These are phyloP conservation scores for Saccostrea cuccullata DNA, from an alignment of 1,140 invertebrate species.

Conservation along the genomic window DNA sequence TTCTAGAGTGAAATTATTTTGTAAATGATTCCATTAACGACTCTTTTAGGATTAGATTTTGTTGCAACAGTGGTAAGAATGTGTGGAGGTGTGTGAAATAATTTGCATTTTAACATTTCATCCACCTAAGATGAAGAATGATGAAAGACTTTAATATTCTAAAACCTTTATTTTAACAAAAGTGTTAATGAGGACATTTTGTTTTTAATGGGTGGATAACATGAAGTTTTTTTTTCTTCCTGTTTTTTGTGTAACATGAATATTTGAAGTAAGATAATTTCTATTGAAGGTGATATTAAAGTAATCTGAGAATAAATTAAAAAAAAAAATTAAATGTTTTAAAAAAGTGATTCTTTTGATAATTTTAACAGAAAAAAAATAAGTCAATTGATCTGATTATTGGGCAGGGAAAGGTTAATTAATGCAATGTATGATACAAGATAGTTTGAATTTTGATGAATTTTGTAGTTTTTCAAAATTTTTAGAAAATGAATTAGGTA, in stretches of 20 bases:
- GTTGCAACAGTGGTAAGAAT: neutral
- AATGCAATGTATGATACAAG: constrained; percentile 18
- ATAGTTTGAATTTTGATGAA: constrained; percentile 39
- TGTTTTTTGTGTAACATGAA: constrained; percentile 18
- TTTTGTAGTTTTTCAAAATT: constrained; percentile 34
- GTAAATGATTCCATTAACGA: neutral
- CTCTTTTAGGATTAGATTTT: neutral
- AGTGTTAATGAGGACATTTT: neutral
- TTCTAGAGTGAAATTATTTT: no score
- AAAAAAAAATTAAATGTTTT: constrained; percentile 24
- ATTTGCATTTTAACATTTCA: neutral
- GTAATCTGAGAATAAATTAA: neutral
- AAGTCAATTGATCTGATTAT: constrained; percentile 21
- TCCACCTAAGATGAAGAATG: neutral
- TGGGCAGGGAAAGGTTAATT: neutral
- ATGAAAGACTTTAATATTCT: neutral
- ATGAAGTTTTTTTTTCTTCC: neutral
- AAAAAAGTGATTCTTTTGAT: neutral
- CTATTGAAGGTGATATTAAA: neutral
- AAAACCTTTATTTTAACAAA: neutral
- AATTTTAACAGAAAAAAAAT: constrained; percentile 3
- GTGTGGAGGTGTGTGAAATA: neutral
- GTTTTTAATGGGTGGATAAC: constrained; percentile 1
- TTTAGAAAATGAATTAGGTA: constrained; percentile 39
- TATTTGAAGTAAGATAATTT: neutral